Conservation (phyloP, 2,797 vertebrate species). For the Galaxias olidus region DNA sequence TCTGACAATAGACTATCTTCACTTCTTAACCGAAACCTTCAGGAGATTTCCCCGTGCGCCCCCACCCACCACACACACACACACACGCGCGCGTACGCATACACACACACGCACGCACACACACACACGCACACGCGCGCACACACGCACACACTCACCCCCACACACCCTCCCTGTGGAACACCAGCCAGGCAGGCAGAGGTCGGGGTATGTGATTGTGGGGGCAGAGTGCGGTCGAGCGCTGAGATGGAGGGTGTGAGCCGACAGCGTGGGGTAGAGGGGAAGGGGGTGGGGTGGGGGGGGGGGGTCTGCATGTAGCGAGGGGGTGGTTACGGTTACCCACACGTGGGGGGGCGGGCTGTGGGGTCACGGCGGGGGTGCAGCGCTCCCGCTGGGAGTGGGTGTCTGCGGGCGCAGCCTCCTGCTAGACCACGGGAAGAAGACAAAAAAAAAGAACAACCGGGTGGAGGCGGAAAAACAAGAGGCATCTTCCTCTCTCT, state of each 20-base stretch:
- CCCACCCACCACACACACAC: no score
- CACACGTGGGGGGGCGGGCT: conserved; percentile 61
- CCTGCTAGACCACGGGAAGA: conserved; percentile 48
- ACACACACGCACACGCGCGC: no score
- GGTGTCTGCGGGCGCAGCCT: conserved; percentile 60
- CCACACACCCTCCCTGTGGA: background rate
- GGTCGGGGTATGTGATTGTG: conserved; percentile 1
- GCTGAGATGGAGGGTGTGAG: background rate
- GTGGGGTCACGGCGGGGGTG: conserved; percentile 63
- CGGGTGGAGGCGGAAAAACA: no score
- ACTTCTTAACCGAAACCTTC: no score
- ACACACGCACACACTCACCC: no score
- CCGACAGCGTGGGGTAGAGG: conserved; percentile 5
- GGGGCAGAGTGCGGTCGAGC: conserved; percentile 5
- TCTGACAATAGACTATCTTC: no score
- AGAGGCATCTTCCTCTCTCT: background rate
- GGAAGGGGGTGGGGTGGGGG: conserved; percentile 42
- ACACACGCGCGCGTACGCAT: no score
- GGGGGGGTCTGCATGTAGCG: conserved; percentile 41
- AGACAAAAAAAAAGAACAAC: no score
- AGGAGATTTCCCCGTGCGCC: no score
- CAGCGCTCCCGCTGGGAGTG: conserved; percentile 63
- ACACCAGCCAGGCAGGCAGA: no score
- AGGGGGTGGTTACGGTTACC: conserved; percentile 53
- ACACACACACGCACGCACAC: no score